phyloP scores from a whole-genome alignment of 2,113 vertebrate species.

The Equus przewalskii region DNA sequence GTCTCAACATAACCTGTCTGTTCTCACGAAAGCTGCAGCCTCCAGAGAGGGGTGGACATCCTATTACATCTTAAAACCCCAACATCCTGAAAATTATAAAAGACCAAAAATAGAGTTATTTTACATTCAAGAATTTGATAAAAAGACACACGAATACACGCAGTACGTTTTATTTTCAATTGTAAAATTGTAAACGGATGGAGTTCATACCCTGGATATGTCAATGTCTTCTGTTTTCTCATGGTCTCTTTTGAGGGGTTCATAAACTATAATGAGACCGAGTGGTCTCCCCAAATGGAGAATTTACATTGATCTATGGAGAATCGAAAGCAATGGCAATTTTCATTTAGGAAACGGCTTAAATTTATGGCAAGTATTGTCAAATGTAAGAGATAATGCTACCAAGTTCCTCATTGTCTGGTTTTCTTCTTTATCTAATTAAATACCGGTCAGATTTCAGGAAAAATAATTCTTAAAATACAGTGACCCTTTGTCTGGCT shows the following conservation, averaged over 20 bases:
- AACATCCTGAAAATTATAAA: neutral
- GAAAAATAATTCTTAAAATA: constrained; percentile 4
- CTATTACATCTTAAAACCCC: neutral
- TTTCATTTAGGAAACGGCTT: neutral
- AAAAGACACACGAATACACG: neutral
- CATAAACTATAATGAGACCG: neutral
- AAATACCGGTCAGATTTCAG: neutral
- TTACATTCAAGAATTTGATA: neutral
- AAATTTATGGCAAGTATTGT: neutral
- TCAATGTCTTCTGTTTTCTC: constrained; percentile 42
- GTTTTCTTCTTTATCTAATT: constrained; percentile 31
- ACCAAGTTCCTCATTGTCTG: neutral
- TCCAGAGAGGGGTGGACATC: neutral
- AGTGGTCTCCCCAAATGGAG: neutral
- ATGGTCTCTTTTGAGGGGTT: neutral
- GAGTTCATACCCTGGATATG: neutral
- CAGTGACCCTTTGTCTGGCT: neutral
- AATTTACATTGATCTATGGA: neutral
- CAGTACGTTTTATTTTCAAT: constrained; percentile 20
- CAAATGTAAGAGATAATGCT: neutral
- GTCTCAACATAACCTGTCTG: neutral
- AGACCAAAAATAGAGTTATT: neutral
- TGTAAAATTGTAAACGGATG: neutral
- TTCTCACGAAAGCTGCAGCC: neutral
- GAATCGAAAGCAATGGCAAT: neutral